Conservation (phyloP, 1,140 invertebrate genomes). For the Lerema accius region DNA sequence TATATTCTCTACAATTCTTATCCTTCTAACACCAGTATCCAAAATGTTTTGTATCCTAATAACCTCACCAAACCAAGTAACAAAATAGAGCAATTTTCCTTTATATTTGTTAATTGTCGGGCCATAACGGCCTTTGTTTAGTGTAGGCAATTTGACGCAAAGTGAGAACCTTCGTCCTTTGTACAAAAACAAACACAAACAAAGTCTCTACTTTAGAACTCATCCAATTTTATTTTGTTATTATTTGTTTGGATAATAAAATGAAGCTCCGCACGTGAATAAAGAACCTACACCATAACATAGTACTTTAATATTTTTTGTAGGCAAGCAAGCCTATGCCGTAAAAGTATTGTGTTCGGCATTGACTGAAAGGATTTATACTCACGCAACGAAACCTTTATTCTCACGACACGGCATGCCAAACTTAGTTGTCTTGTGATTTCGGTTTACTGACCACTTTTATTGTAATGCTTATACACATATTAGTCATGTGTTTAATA, state of each 20-base stretch:
- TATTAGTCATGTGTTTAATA: too few species aligned
- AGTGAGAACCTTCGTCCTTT: constrained; percentile 20
- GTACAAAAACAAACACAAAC: constrained; percentile 12
- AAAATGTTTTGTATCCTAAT: constrained; percentile 37
- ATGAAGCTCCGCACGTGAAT: constrained; percentile 4
- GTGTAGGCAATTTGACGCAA: constrained; percentile 38
- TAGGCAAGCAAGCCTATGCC: constrained; percentile 5
- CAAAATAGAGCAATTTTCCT: constrained; percentile 56
- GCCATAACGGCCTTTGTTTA: constrained; percentile 59
- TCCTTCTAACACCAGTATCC: background rate
- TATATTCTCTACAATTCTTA: background rate
- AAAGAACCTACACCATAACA: background rate
- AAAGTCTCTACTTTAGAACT: constrained; percentile 5
- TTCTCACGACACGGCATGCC: constrained; percentile 19
- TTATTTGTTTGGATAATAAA: constrained; percentile 13
- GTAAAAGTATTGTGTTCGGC: constrained; percentile 23
- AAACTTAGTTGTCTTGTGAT: constrained; percentile 22
- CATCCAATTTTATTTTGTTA: constrained; percentile 14
- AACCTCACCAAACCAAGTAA: constrained; percentile 25
- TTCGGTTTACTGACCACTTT: constrained; percentile 26
- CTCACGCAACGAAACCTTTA: constrained; percentile 34
- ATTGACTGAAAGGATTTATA: constrained; percentile 30
- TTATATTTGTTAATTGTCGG: constrained; percentile 59
- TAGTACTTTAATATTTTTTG: constrained; percentile 11
- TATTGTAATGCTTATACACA: constrained; percentile 10